Evolutionary conservation across 2,113 vertebrate species (phyloP).

Genomic region (Nothoprocta pentlandii): DNA sequence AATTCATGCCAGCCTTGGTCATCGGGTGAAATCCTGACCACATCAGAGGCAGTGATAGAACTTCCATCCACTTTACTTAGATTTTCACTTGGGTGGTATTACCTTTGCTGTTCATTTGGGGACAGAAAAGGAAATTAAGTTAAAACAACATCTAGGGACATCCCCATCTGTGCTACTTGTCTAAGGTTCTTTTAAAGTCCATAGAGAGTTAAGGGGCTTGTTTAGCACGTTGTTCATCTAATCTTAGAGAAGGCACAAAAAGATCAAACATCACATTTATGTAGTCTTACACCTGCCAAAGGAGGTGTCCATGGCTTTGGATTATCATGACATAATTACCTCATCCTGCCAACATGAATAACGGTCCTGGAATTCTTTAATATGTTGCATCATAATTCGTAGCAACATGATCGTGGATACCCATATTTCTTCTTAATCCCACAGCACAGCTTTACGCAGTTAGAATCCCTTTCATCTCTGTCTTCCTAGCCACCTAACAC

Average conservation of each 20-base stretch:
- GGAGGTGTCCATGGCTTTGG: neutral
- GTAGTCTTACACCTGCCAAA: neutral
- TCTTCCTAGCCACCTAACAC: neutral
- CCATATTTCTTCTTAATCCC: neutral
- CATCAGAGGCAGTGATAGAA: neutral
- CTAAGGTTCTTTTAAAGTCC: neutral
- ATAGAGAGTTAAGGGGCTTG: neutral
- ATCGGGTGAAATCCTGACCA: neutral
- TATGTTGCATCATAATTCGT: neutral
- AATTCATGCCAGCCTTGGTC: neutral
- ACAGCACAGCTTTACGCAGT: neutral
- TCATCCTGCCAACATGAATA: neutral
- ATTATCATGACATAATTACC: neutral
- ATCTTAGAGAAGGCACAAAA: neutral
- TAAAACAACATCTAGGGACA: neutral
- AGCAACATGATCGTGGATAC: neutral
- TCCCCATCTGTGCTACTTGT: neutral
- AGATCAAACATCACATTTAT: neutral
- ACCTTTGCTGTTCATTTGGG: neutral
- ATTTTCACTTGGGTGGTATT: neutral
- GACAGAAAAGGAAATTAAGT: accelerated
- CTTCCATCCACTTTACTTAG: neutral
- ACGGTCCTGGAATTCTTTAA: neutral
- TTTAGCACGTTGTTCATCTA: neutral
- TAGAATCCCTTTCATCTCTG: neutral